Base-by-base conservation (phyloP, 2,888 invertebrate genomes). In the Synergus umbraculus region DNA sequence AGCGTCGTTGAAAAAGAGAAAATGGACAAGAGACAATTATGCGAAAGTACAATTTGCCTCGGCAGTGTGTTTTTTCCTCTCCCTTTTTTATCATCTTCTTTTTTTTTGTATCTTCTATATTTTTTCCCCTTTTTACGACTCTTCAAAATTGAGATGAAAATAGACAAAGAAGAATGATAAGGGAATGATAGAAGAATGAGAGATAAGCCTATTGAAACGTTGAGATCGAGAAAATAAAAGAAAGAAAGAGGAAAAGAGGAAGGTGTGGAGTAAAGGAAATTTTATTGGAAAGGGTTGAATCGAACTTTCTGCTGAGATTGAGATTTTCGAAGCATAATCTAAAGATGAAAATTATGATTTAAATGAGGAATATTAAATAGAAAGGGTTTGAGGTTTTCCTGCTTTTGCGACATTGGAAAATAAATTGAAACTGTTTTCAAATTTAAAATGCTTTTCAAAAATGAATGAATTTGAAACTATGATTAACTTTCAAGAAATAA, bases 111-210 rank as follows among this genome's bases (percentile, higher is more conserved):
- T 22, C 43, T 44, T 18, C 22, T 22, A 67, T 46, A 54, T 73
- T 73, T 73, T 73, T 73, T 37, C 49, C 15, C n/a, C 9, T 54
- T 73, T 73, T 54, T 37, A 37, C 73, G 22, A 73, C 54, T 29
- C 37, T 15, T 46, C 13, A 69, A 69, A 69, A 69, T n/a, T 49
- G 29, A 29, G 49, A 37, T 29, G 29, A 54, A 73, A 73, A 73
- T 54, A 73, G 29, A 7, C 69, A 22, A 49, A 46, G 29, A 10
- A 73, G 37, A 73, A 73, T 73, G 15, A 66, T 58, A 41, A n/a
- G 46, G 46, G 41, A 69, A 69, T 78, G 66, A 44, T 18, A 60
- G 78, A 69, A 63, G 41, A 78, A 69, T 78, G 66, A 44, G 43
- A 60, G 78, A 69, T 22, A 63, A 49, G 46, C 18, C 44, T 46